Base-by-base conservation (phyloP, 2,113 vertebrate species). In the Phylloscopus trochiloides region DNA sequence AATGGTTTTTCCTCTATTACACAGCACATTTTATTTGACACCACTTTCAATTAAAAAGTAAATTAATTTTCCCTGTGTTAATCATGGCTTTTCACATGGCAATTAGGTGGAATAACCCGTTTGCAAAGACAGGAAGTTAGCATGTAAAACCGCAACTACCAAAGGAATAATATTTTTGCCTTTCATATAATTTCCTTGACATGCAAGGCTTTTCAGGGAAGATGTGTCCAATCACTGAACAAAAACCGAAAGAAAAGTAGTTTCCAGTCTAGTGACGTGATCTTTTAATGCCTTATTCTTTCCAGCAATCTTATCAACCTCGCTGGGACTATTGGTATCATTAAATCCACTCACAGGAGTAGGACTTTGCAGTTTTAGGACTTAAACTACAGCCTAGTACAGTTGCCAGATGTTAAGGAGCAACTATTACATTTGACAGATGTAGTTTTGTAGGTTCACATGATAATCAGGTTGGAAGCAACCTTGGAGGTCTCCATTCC, bases 211-310 rank as follows among this genome's bases (percentile, higher is more conserved):
- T 88, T 92, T 75, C 62, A 78, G 19, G 21, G 78, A 88, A 90
- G 81, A 83, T 1, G 0, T 88, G 67, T 51, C 51, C 74, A 84
- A 34, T 43, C 19, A 19, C 32, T 59, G 58, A 96, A 92, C 26
- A 80, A 76, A 92, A 84, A 82, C 11, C 38, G 76, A 74, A 90
- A 82, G 31, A 68, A 72, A 95, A 88, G 62, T 17, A 21, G 59
- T 80, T 95, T 92, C 76, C 85, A 93, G 75, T 55, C 83, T 72
- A 75, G 63, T 55, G 82, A 91, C 2, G 5, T 71, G 91, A 93
- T 94, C 63, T 79, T 86, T 89, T 83, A 86, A 88, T 73, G 51
- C 58, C 51, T 95, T 92, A 67, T n/a, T 95, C 62, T 89, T 90
- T 66, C 47, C 85, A 95, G 74, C 26, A 93, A 91, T 40, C 29